Evolutionary conservation across 2,113 vertebrate genomes (phyloP).

Genomic region (Myiopsitta monachus): DNA sequence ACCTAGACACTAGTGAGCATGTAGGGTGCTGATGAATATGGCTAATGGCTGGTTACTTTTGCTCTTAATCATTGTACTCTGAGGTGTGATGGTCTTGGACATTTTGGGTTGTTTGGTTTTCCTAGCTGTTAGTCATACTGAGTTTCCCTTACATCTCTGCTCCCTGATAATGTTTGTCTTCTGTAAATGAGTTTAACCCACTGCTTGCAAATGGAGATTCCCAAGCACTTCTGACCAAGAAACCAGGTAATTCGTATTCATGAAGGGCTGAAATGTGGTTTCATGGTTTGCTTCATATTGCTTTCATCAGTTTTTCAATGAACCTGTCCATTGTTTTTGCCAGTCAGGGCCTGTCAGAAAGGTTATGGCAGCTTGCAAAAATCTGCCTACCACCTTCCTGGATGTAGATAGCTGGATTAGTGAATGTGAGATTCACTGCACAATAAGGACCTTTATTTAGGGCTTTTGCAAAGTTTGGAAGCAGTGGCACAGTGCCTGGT

Average conservation of each 20-base stretch:
- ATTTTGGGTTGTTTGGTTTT: neutral
- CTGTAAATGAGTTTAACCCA: neutral
- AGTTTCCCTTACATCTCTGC: neutral
- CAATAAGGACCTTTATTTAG: conserved; percentile 39
- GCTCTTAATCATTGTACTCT: neutral
- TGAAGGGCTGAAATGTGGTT: neutral
- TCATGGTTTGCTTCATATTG: neutral
- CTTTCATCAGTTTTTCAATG: conserved; percentile 2
- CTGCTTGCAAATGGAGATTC: neutral
- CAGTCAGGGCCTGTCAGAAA: neutral
- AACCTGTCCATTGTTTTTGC: neutral
- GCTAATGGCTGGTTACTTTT: neutral
- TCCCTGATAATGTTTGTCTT: neutral
- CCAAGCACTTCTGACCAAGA: neutral
- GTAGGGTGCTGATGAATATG: neutral
- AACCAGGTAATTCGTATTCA: neutral
- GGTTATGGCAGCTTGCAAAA: neutral
- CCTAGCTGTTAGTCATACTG: neutral
- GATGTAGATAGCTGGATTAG: neutral
- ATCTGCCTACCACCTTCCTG: neutral
- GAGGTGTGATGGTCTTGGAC: neutral
- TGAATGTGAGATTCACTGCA: neutral
- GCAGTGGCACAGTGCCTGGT: neutral
- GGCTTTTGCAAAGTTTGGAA: conserved; percentile 21
- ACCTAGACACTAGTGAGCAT: accelerated